A percentile compares a stretch with the other conserved stretches of the same genome.
These are phyloP conservation scores for Paracyclopina nana DNA, from an alignment of 1,140 invertebrate species.

Conservation along the genomic window DNA sequence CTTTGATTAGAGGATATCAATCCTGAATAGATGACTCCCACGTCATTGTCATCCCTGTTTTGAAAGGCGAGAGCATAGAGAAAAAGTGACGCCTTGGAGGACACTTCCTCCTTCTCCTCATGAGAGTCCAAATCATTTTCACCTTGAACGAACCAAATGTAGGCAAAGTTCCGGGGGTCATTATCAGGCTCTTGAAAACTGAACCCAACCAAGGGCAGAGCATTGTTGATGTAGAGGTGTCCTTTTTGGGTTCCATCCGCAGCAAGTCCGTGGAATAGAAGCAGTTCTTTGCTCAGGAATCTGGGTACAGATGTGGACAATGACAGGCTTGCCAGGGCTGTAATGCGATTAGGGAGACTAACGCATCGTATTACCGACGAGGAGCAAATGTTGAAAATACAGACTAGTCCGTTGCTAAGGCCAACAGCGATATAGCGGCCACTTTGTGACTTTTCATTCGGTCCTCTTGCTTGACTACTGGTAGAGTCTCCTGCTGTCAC, in stretches of 20 bases:
- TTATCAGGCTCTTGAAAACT: constrained; percentile 54
- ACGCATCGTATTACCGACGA: no score
- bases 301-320: no score
- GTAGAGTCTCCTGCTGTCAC: background rate
- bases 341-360: no score
- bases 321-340: no score
- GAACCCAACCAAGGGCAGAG: constrained; percentile 41
- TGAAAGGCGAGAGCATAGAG: constrained; percentile 16
- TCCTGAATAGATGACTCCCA: constrained; percentile 12
- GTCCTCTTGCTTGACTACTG: background rate
- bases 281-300: no score
- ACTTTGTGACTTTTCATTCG: no score
- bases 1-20: constrained; percentile 3
- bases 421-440: background rate
- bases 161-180: constrained; percentile 53
- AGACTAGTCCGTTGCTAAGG: background rate
- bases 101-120: constrained; percentile 18
- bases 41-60: constrained; percentile 13
- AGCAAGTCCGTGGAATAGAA: constrained; percentile 40
- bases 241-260: constrained; percentile 41
- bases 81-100: constrained; percentile 19
- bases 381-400: background rate
- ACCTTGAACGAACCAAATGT: constrained; percentile 41
- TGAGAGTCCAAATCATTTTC: constrained; percentile 17
- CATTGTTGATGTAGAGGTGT: constrained; percentile 25